These are phyloP conservation scores for Liolophura sinensis DNA, from an alignment of 1,140 invertebrate species.

Conservation along the genomic window DNA sequence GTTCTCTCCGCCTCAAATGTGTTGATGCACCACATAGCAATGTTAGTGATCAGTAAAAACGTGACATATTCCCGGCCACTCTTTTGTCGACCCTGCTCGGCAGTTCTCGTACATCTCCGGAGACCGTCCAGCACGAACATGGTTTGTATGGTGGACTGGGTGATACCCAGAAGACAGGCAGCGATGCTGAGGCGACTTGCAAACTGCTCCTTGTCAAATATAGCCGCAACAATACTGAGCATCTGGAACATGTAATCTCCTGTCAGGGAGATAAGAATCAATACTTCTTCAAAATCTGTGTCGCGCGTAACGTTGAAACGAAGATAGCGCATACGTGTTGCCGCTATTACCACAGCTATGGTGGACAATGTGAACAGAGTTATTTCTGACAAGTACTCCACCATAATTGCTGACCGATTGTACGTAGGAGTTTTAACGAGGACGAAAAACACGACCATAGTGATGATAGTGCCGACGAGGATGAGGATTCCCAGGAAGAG, in stretches of 20 bases:
- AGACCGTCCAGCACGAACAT: constrained; percentile 72
- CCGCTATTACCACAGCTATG: constrained; percentile 29
- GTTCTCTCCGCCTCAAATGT: constrained; percentile 44
- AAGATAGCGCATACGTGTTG: constrained; percentile 77
- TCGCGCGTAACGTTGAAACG: constrained; percentile 84
- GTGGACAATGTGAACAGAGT: constrained; percentile 32
- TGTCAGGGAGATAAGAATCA: constrained; percentile 87
- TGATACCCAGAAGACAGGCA: constrained; percentile 65
- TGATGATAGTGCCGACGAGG: constrained; percentile 86
- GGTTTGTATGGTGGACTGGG: constrained; percentile 86
- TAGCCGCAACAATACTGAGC: constrained; percentile 88
- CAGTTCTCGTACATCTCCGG: constrained; percentile 80
- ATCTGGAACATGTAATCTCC: constrained; percentile 90
- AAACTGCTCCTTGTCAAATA: constrained; percentile 68
- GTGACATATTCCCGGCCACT: constrained; percentile 93
- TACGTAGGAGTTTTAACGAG: constrained; percentile 13
- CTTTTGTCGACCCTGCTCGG: constrained; percentile 88
- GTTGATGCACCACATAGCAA: constrained; percentile 47
- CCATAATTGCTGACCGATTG: constrained; percentile 25
- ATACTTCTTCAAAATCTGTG: constrained; percentile 84
- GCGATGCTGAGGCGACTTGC: constrained; percentile 26
- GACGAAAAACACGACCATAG: constrained; percentile 91
- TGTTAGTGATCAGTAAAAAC: constrained; percentile 89
- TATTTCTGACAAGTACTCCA: constrained; percentile 36
- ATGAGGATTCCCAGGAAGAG: constrained; percentile 89